A percentile compares a stretch with the other conserved stretches of the same genome.
Conservation (phyloP, 2,113 vertebrate genomes). For the Epinephelus fuscoguttatus region DNA sequence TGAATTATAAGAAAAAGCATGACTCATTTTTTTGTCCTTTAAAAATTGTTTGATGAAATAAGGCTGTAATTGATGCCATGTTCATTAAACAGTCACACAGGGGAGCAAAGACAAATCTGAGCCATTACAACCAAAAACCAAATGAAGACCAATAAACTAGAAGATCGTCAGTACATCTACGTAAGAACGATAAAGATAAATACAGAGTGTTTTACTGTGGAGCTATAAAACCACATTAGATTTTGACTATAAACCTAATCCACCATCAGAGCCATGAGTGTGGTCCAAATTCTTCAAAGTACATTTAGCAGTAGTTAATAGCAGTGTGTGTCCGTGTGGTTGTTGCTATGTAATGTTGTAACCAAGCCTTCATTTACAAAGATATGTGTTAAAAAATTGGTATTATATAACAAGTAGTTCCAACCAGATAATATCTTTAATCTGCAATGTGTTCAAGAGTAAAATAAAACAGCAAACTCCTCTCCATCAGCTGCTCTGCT, state of each 20-base stretch:
- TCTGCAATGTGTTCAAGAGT: not conserved
- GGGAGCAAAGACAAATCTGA: slow-evolving; percentile 18
- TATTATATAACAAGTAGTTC: slow-evolving; percentile 2
- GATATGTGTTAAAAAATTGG: slow-evolving; percentile 11
- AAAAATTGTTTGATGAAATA: not conserved
- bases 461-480: not conserved
- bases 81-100: slow-evolving; percentile 20
- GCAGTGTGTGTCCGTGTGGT: slow-evolving; percentile 13
- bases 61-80: not conserved
- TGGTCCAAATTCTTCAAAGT: slow-evolving; percentile 70
- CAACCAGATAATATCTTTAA: not conserved
- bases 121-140: slow-evolving; percentile 22
- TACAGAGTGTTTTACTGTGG: slow-evolving; percentile 57
- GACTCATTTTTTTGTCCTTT: not conserved
- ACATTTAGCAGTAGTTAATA: slow-evolving; percentile 35
- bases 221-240: slow-evolving; percentile 66
- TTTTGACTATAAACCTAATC: slow-evolving; percentile 57
- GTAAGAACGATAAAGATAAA: not conserved
- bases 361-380: not conserved
- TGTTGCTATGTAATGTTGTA: slow-evolving; percentile 5
- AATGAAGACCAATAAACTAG: slow-evolving; percentile 49
- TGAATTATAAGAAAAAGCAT: not conserved
- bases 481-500: not conserved
- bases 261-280: slow-evolving; percentile 60
- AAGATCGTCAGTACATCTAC: slow-evolving; percentile 23